Base-by-base conservation (phyloP, 2,797 vertebrate species). In the Macropodus opercularis region DNA sequence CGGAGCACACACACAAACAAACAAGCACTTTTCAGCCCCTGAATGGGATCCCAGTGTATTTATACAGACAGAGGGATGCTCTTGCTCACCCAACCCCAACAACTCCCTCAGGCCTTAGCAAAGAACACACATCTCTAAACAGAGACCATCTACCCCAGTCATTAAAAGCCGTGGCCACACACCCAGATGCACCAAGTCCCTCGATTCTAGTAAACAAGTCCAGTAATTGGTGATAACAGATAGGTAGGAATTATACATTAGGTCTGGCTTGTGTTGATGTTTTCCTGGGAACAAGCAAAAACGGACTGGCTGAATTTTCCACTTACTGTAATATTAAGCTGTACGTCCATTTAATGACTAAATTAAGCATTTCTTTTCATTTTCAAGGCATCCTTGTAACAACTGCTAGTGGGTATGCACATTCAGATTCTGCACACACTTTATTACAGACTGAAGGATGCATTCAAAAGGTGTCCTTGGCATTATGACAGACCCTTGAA, bases 41-140 rank as follows among this genome's bases (percentile, higher is more conserved):
- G 75, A 91, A 84, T 81, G 87, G 85, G 83, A 90, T 86, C 85
- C 72, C 65, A n/a, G 76, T 57, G 69, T 89, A 89, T 87, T 90
- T 87, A 85, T 82, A 89, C 79, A 77, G 47, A 73, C 18, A 46
- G 52, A 68, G 70, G 58, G 65, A 79, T 64, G 72, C 48, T 27
- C 53, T 64, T 56, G 65, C 61, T 75, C 73, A 79, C 76, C 81
- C 73, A 76, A 41, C n/a, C 74, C 40, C 43, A 56, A 58, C 58
- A n/a, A 48, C 2, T 21, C 14, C 79, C 68, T 65, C 40, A 59
- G 80, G 80, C 69, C 56, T 59, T 4, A 50, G 63, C 53, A 66
- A 46, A 67, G 69, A 73, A 75, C 69, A 83, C 46, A 52, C 55
- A 60, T 49, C 68, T 68, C 58, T 68, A 41, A 69, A 78, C 46